Evolutionary conservation across 2,113 vertebrate genomes (phyloP).

Genomic region (Mormyrus lacerda): DNA sequence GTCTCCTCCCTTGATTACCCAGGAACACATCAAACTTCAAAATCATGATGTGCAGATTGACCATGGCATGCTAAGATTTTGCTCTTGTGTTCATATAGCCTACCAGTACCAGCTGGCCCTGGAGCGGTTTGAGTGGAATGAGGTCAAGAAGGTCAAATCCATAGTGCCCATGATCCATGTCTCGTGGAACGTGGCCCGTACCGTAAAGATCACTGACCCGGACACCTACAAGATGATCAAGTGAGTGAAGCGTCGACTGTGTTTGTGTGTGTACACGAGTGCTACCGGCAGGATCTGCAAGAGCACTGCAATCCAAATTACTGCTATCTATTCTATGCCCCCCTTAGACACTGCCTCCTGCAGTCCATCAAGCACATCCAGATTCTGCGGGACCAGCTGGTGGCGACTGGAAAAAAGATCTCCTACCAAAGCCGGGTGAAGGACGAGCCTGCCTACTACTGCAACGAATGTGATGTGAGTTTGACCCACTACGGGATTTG

Average conservation of each 20-base stretch:
- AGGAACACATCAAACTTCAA: neutral
- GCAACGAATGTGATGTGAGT: slow-evolving; percentile 87
- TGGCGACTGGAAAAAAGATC: slow-evolving; percentile 79
- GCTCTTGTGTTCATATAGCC: slow-evolving; percentile 50
- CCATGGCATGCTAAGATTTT: neutral
- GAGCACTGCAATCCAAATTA: too few species aligned
- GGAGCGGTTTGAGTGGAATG: slow-evolving; percentile 87
- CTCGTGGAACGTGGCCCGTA: slow-evolving; percentile 85
- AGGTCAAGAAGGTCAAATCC: slow-evolving; percentile 85
- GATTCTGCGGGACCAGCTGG: slow-evolving; percentile 73
- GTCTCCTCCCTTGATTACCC: neutral
- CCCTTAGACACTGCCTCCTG: slow-evolving; percentile 75
- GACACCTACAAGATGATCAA: slow-evolving; percentile 83
- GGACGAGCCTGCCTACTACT: slow-evolving; percentile 87
- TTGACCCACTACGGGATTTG: neutral
- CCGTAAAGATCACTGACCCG: slow-evolving; percentile 73
- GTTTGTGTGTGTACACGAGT: neutral
- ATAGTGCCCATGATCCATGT: slow-evolving; percentile 93
- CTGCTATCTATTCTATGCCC: neutral
- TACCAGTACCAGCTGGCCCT: slow-evolving; percentile 88
- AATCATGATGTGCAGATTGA: neutral
- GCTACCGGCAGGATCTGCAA: neutral
- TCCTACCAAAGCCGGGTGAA: slow-evolving; percentile 81
- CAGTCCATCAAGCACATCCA: slow-evolving; percentile 87
- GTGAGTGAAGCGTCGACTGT: slow-evolving; percentile 50